A percentile compares a stretch with the other conserved stretches of the same genome.
phyloP scores from a whole-genome alignment of 2,113 vertebrate species.

The Urocitellus parryii region DNA sequence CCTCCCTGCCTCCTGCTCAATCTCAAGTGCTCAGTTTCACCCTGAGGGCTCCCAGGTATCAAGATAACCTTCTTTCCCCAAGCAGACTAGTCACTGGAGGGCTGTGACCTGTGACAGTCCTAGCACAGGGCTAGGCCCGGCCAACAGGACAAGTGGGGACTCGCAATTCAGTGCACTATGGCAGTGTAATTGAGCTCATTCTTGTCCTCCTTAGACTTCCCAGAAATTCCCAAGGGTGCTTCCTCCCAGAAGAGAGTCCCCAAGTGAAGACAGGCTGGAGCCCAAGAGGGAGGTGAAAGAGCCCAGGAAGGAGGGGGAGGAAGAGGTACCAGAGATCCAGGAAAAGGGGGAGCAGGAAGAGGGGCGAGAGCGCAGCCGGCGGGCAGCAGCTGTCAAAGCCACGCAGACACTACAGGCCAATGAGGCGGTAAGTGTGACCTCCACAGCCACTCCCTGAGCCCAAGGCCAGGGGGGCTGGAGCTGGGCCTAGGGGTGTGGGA shows the following conservation, averaged over 20 bases:
- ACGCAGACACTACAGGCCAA: conserved; percentile 87
- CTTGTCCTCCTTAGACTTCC: conserved; percentile 86
- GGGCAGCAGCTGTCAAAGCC: conserved; percentile 87
- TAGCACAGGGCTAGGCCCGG: neutral
- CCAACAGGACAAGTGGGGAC: neutral
- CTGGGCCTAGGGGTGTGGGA: neutral
- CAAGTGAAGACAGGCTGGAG: conserved; percentile 84
- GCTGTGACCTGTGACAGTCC: neutral
- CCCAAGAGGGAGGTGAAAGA: conserved; percentile 83
- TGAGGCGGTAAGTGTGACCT: conserved; percentile 89
- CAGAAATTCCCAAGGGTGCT: conserved; percentile 89
- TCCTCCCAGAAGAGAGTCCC: conserved; percentile 88
- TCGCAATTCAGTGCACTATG: neutral
- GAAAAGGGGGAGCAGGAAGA: conserved; percentile 86
- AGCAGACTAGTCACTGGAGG: neutral
- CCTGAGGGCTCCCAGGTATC: neutral
- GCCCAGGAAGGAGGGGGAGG: conserved; percentile 84
- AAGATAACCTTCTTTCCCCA: neutral
- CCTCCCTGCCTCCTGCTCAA: neutral
- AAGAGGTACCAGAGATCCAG: conserved; percentile 81
- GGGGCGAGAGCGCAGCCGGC: conserved; percentile 87
- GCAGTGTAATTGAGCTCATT: neutral
- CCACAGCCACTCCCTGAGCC: neutral
- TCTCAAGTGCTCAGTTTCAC: neutral
- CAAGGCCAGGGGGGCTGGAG: neutral